Evolutionary conservation across 2,797 vertebrate species (phyloP).

Genomic region (Sebastes trivittatus): DNA sequence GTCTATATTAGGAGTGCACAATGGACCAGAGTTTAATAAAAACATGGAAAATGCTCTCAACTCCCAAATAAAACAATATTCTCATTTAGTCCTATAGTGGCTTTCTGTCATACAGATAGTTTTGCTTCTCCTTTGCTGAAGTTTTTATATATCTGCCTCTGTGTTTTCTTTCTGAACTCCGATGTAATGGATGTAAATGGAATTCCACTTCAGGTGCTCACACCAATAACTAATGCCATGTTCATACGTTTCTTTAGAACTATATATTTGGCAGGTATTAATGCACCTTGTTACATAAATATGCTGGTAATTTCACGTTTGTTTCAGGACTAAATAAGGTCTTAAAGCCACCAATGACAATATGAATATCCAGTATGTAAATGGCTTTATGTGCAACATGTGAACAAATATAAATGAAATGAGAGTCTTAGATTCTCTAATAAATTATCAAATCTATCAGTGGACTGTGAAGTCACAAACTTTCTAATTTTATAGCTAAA

Average conservation of each 20-base stretch:
- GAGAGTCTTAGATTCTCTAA: neutral
- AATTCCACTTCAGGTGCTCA: neutral
- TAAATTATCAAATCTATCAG: neutral
- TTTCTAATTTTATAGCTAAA: no score
- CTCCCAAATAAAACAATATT: neutral
- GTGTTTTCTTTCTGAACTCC: neutral
- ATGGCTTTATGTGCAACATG: no score
- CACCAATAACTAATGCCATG: neutral
- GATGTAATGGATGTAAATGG: neutral
- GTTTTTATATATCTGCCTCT: neutral
- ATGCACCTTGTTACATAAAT: neutral
- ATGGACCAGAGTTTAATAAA: neutral
- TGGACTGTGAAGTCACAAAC: neutral
- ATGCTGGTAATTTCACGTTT: neutral
- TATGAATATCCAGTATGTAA: no score
- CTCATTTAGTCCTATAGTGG: neutral
- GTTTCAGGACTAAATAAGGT: neutral
- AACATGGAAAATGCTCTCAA: neutral
- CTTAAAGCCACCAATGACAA: neutral
- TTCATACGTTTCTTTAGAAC: neutral
- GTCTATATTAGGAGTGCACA: neutral
- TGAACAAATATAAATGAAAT: no score
- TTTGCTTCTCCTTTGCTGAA: neutral
- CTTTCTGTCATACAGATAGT: neutral
- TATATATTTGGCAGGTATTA: neutral